Percentiles rank a stretch among this genome's conserved stretches.
phyloP scores from a whole-genome alignment of 2,113 vertebrate genomes.

The Oreocharis arfaki region DNA sequence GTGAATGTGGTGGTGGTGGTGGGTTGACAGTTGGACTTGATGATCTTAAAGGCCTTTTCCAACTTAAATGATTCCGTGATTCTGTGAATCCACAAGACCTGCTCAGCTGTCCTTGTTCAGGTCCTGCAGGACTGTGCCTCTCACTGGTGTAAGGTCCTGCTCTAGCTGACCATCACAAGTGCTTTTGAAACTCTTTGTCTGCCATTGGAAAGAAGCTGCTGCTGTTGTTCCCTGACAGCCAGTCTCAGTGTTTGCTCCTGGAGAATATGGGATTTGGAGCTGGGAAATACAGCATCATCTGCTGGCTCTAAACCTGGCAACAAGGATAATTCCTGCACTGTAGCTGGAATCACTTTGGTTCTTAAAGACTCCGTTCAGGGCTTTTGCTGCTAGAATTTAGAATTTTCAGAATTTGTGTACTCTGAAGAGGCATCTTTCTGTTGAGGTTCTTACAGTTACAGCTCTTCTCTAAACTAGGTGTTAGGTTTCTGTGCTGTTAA shows the following conservation, averaged over 20 bases:
- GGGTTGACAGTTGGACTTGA: not conserved
- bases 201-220: not conserved
- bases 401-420: not conserved
- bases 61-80: not conserved
- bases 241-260: not conserved
- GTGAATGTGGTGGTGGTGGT: not conserved
- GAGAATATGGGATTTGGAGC: not conserved
- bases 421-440: not conserved
- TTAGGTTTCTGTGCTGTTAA: not conserved
- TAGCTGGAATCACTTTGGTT: not conserved
- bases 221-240: not conserved
- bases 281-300: fast-evolving
- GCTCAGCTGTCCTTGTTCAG: not conserved
- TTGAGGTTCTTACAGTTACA: not conserved
- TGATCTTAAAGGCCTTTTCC: not conserved
- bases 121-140: not conserved
- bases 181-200: not conserved
- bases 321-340: not conserved
- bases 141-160: not conserved
- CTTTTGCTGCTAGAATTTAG: not conserved
- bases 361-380: not conserved
- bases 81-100: not conserved
- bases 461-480: not conserved
- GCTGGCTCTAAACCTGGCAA: not conserved
- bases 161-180: fast-evolving